These are phyloP conservation scores for Whitmania pigra DNA, from an alignment of 1,140 invertebrate species.

Conservation along the genomic window DNA sequence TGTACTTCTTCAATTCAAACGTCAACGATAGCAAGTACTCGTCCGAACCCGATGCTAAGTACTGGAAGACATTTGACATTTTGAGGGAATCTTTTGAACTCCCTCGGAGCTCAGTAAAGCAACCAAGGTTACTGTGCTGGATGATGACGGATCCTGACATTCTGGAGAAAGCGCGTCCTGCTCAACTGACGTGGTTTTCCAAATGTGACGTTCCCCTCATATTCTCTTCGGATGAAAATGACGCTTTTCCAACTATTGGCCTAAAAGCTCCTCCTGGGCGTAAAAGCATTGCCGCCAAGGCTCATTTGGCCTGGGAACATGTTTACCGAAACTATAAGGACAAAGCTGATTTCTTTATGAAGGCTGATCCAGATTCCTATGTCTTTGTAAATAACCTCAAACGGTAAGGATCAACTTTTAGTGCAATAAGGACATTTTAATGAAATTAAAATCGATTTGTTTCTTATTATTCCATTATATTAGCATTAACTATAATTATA, in stretches of 20 bases:
- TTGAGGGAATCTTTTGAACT: not conserved
- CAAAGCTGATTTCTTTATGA: slow-evolving; percentile 16
- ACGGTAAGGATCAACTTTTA: not conserved
- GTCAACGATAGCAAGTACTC: no score
- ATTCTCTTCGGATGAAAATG: not conserved
- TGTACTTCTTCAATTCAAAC: no score
- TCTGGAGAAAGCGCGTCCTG: not conserved
- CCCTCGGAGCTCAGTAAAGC: not conserved
- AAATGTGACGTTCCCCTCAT: slow-evolving; percentile 8
- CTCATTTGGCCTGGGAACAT: slow-evolving; percentile 3
- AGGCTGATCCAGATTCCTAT: slow-evolving; percentile 20
- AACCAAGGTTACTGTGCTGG: slow-evolving; percentile 5
- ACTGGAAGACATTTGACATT: not conserved
- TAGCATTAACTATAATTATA: no score
- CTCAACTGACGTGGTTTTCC: not conserved
- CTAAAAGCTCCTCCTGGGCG: slow-evolving; percentile 13
- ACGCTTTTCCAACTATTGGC: slow-evolving; percentile 11
- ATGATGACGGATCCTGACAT: slow-evolving; percentile 11
- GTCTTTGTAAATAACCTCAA: slow-evolving; percentile 10
- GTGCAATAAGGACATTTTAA: not conserved
- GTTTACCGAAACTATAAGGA: slow-evolving; percentile 8
- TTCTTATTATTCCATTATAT: no score
- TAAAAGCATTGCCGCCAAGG: slow-evolving; percentile 13
- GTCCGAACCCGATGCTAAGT: not conserved
- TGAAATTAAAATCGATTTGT: not conserved